phyloP scores from a whole-genome alignment of 2,797 vertebrate species.

The Apodemus agrarius region DNA sequence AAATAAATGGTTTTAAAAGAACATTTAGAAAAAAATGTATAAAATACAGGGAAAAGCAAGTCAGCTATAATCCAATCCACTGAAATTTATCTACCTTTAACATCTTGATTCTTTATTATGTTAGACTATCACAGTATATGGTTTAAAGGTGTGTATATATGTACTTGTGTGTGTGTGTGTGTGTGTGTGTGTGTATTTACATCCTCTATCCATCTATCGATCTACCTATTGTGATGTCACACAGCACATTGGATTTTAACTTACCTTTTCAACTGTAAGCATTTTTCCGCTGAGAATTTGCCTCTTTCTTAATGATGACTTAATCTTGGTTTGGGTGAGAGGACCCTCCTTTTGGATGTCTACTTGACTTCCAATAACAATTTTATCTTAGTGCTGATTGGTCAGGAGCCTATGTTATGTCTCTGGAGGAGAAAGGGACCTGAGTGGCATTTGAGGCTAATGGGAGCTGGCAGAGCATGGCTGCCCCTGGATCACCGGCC shows the following conservation, averaged over 20 bases:
- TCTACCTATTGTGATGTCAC: not conserved
- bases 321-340: not conserved
- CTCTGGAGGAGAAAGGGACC: constrained; percentile 51
- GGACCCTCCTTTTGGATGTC: not conserved
- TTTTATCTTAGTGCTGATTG: constrained; percentile 15
- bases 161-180: not conserved
- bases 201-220: not conserved
- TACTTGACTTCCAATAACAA: not conserved
- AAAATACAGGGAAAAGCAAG: constrained; percentile 40
- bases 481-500: constrained; percentile 42
- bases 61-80: not conserved
- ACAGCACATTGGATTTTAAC: not conserved
- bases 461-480: constrained; percentile 52
- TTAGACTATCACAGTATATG: not conserved
- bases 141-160: not conserved
- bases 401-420: not conserved
- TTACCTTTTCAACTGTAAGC: not conserved
- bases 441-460: constrained; percentile 61
- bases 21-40: constrained; percentile 20
- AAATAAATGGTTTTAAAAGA: constrained; percentile 36
- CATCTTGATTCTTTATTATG: not conserved
- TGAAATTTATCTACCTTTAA: constrained; percentile 23
- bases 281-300: not conserved
- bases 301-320: not conserved
- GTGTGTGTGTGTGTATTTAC: not conserved